These are phyloP conservation scores for Caenorhabditis sp. DNA, from an alignment of 2,888 invertebrate genomes.

Conservation along the genomic window DNA sequence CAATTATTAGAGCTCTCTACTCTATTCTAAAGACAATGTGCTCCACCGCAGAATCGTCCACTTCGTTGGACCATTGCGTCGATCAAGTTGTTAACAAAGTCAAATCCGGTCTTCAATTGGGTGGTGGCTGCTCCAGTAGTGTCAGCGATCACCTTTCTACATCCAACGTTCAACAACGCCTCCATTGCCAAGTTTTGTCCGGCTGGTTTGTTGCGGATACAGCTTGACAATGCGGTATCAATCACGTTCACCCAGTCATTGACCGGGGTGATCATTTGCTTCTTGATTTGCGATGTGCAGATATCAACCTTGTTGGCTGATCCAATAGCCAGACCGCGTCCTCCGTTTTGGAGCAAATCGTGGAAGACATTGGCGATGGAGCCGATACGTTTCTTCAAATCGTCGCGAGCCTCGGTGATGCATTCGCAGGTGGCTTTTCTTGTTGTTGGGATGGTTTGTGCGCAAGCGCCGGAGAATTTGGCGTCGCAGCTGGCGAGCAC, in stretches of 20 bases:
- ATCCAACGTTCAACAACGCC: conserved; percentile 69
- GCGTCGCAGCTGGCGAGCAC: conserved; percentile 51
- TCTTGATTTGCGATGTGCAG: conserved; percentile 68
- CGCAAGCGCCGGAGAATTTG: conserved; percentile 55
- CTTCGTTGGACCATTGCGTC: conserved; percentile 67
- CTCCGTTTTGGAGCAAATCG: conserved; percentile 62
- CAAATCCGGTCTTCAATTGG: conserved; percentile 70
- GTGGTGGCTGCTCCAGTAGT: conserved; percentile 64
- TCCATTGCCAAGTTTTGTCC: conserved; percentile 67
- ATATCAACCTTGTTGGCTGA: conserved; percentile 66
- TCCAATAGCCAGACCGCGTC: conserved; percentile 63
- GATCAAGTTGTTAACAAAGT: conserved; percentile 71
- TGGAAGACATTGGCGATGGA: conserved; percentile 62
- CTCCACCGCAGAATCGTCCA: conserved; percentile 69
- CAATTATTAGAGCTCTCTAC: no score
- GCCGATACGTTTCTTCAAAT: conserved; percentile 68
- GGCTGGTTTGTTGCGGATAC: conserved; percentile 67
- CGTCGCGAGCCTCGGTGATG: conserved; percentile 69
- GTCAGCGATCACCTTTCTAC: conserved; percentile 70
- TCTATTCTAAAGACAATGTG: conserved; percentile 51
- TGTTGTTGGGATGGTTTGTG: conserved; percentile 51
- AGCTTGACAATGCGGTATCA: conserved; percentile 65
- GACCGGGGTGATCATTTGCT: conserved; percentile 69
- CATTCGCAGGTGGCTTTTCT: conserved; percentile 66
- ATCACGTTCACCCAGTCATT: conserved; percentile 70